Base-by-base conservation (phyloP, 2,113 vertebrate genomes). In the Ploceus nigricollis region DNA sequence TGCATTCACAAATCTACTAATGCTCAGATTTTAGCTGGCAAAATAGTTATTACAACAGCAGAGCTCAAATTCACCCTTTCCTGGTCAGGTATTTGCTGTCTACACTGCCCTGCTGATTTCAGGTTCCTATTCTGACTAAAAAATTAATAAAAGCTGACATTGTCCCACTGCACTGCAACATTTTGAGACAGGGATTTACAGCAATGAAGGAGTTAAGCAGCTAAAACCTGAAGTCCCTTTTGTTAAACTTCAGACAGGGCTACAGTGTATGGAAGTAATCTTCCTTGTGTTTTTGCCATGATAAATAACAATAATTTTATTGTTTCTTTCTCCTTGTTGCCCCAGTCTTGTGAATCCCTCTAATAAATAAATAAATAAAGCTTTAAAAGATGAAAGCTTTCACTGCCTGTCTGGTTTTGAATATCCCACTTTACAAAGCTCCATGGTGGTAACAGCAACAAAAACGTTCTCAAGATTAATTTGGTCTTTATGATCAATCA, bases 1-100 rank as follows among this genome's bases (percentile, higher is more conserved):
- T 96, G 82, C 87, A 93, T 89, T 73, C 70, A 70, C 50, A 78
- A 81, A 93, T 77, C 57, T 91, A 79, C 81, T 76, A 87, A 95
- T 86, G 88, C 78, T 89, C 82, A 47, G 35, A 92, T 84, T 96
- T 96, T 87, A 82, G 56, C 30, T 90, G 54, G 87, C 28, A 89
- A 97, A 96, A 85, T 35, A 71, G 56, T 70, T 58, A 57, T 72
- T 75, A 78, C 7, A 53, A 60, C 50, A 93, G 11, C 3, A 2
- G 71, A 73, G 40, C 73, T 91, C 30, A 54, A 39, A 79, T 69
- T 76, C 63, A 54, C 53, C 75, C 64, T 75, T 82, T 90, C 51
- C 31, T 25, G 53, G 31, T 35, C 51, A 65, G 40, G 31, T 28
- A 40, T 82, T 66, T 89, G 53, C 63, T 33, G 40, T 23, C 70